phyloP scores from a whole-genome alignment of 2,888 invertebrate species.

The Aelia acuminata region DNA sequence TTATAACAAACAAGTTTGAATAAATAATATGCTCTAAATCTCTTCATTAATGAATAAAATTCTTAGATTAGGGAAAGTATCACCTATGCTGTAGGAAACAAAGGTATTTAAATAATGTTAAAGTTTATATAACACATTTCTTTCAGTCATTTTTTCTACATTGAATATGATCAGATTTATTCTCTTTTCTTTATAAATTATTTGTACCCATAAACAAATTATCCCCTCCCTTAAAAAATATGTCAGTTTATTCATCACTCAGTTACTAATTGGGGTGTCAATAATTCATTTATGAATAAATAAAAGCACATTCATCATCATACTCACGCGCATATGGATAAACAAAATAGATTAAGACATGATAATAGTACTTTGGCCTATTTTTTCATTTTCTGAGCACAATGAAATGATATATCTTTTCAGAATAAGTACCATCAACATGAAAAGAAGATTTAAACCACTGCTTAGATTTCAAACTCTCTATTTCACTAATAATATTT shows the following conservation, averaged over 20 bases:
- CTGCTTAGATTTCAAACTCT: slow-evolving; percentile 47
- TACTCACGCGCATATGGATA: slow-evolving; percentile 43
- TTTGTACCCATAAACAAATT: slow-evolving; percentile 56
- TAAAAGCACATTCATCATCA: slow-evolving; percentile 54
- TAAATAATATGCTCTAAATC: slow-evolving; percentile 64
- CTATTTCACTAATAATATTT: slow-evolving; percentile 58
- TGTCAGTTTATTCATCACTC: slow-evolving; percentile 61
- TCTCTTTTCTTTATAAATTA: slow-evolving; percentile 49
- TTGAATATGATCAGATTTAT: slow-evolving; percentile 54
- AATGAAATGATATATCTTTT: slow-evolving; percentile 56
- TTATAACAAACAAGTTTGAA: slow-evolving; percentile 65
- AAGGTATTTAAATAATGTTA: slow-evolving; percentile 61
- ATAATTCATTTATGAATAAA: slow-evolving; percentile 62
- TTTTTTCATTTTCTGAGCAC: slow-evolving; percentile 63
- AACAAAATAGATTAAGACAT: slow-evolving; percentile 61
- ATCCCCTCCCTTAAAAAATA: slow-evolving; percentile 56
- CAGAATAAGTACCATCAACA: slow-evolving; percentile 58
- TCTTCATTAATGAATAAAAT: slow-evolving; percentile 63
- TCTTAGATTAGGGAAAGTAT: slow-evolving; percentile 63
- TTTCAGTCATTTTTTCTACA: slow-evolving; percentile 59
- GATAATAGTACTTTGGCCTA: slow-evolving; percentile 64
- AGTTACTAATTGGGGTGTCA: slow-evolving; percentile 56
- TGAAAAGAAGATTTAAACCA: slow-evolving; percentile 59
- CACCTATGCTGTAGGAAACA: slow-evolving; percentile 64
- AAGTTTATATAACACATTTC: slow-evolving; percentile 59